These are phyloP conservation scores for Ommatoiulus sabulosus DNA, from an alignment of 2,888 invertebrate genomes.

Conservation along the genomic window DNA sequence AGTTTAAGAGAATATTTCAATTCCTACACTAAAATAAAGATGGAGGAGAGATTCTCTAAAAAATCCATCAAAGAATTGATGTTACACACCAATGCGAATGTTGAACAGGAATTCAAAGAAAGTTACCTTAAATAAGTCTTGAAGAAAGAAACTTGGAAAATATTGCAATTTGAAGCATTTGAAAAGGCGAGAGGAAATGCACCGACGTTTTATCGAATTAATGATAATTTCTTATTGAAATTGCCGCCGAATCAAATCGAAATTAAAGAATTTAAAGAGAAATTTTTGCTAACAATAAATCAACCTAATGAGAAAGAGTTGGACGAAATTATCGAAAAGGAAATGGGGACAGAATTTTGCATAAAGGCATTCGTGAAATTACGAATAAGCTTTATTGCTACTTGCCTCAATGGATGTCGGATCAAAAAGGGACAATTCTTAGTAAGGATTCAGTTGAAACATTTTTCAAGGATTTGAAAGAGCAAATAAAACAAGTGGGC, in stretches of 20 bases:
- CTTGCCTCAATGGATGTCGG: neutral
- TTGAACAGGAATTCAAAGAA: neutral
- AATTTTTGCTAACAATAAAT: neutral
- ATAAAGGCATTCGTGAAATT: neutral
- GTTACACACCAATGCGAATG: neutral
- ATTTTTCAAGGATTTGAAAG: neutral
- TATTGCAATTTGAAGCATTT: neutral
- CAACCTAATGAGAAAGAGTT: constrained; percentile 3
- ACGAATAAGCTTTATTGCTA: neutral
- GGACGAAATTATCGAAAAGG: neutral
- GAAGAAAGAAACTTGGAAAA: neutral
- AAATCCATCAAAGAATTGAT: neutral
- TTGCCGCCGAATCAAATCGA: neutral
- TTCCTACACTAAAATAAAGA: neutral
- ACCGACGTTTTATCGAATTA: neutral
- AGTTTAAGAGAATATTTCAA: neutral
- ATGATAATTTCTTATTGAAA: neutral
- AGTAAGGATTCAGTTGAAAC: neutral
- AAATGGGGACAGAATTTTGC: neutral
- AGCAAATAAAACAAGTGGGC: neutral
- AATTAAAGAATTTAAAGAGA: neutral
- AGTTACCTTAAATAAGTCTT: neutral
- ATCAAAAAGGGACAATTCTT: neutral
- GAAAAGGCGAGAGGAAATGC: neutral
- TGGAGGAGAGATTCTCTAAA: neutral